phyloP scores from a whole-genome alignment of 2,797 vertebrate genomes.

The Neopelma chrysocephalum region DNA sequence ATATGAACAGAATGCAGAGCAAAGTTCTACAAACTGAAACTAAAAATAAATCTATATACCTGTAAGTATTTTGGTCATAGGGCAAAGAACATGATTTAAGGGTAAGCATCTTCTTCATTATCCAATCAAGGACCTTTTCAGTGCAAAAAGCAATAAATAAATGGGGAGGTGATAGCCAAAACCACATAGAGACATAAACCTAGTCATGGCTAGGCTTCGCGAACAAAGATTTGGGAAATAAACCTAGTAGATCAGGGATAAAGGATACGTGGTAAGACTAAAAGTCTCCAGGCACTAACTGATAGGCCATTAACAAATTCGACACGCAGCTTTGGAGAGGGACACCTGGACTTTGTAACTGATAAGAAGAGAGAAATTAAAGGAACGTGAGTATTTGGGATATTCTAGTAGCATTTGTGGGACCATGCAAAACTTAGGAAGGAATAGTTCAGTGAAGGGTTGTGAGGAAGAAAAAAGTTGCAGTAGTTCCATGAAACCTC shows the following conservation, averaged over 20 bases:
- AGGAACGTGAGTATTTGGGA: not conserved
- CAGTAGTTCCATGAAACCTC: not conserved
- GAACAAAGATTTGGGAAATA: too few species aligned
- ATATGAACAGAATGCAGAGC: not conserved
- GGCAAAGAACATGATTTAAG: not conserved
- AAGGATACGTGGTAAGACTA: not conserved
- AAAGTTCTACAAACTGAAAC: not conserved
- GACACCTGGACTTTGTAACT: not conserved
- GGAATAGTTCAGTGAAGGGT: not conserved
- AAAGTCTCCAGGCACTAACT: not conserved
- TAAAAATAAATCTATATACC: not conserved
- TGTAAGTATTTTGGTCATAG: not conserved
- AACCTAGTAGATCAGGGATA: not conserved
- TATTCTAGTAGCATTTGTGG: not conserved
- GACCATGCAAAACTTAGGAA: not conserved
- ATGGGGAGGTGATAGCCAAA: not conserved
- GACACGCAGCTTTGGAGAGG: not conserved
- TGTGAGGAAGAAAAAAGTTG: not conserved
- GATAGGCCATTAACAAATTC: not conserved
- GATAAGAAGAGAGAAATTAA: not conserved
- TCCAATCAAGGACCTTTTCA: not conserved
- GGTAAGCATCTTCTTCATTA: not conserved
- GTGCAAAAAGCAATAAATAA: not conserved
- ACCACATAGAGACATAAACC: not conserved
- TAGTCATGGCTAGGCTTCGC: too few species aligned